Evolutionary conservation across 1,140 invertebrate species (phyloP).

Genomic region (Zaprionus capensis): DNA sequence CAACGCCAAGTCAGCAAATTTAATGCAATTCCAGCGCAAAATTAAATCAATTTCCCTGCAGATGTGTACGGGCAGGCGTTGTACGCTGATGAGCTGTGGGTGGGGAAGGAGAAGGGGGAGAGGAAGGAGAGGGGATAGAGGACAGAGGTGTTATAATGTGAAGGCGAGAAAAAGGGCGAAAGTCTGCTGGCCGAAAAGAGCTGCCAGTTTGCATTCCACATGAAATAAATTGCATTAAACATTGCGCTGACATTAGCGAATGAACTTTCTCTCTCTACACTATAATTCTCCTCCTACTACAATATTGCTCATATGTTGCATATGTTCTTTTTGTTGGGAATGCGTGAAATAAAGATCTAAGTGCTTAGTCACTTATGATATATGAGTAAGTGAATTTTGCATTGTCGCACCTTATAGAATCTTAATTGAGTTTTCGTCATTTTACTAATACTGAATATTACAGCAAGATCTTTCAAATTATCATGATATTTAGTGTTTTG

Average conservation of each 20-base stretch:
- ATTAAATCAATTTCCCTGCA: slow-evolving; percentile 49
- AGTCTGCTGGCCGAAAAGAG: not conserved
- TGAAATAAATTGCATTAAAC: slow-evolving; percentile 54
- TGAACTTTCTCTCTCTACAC: not conserved
- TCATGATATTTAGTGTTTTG: too few relatives aligned
- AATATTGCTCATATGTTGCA: not conserved
- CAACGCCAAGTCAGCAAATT: slow-evolving; percentile 67
- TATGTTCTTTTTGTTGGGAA: too few relatives aligned
- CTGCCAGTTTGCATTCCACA: slow-evolving; percentile 41
- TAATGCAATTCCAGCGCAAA: slow-evolving; percentile 55
- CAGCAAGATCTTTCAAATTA: too few relatives aligned
- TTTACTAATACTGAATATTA: too few relatives aligned
- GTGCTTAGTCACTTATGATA: not conserved
- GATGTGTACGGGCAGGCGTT: not conserved
- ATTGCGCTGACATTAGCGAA: slow-evolving; percentile 1
- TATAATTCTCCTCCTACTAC: not conserved
- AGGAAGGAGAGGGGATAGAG: not conserved
- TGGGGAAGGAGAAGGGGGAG: not conserved
- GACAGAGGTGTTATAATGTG: too few relatives aligned
- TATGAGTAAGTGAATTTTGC: not conserved
- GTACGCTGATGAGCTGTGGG: not conserved
- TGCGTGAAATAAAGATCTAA: not conserved
- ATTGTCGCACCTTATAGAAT: not conserved
- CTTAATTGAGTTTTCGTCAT: too few relatives aligned
- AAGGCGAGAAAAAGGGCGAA: too few relatives aligned